A percentile compares a stretch with the other conserved stretches of the same genome.
Conservation (phyloP, 2,113 vertebrate genomes). For the Rhegmatorhina hoffmannsi region DNA sequence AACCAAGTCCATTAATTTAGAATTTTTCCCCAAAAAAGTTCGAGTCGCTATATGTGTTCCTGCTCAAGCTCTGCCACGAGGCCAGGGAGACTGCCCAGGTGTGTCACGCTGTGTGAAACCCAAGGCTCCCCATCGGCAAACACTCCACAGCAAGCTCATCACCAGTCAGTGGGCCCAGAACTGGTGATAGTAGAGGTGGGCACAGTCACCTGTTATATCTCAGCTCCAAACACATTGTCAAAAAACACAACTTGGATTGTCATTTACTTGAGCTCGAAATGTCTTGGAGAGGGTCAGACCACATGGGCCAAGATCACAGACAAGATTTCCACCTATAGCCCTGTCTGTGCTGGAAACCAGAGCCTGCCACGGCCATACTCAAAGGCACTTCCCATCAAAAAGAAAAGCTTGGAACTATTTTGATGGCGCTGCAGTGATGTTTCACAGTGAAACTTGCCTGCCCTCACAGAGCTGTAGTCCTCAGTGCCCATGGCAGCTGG, state of each 20-base stretch:
- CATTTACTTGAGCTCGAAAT: background rate
- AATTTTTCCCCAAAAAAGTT: too few species aligned
- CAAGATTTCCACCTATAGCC: too few species aligned
- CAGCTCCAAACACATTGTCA: background rate
- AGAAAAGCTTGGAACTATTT: too few species aligned
- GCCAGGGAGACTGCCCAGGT: rapidly evolving
- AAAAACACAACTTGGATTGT: background rate
- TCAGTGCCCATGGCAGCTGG: rapidly evolving
- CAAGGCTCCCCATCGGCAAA: rapidly evolving
- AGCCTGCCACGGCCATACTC: too few species aligned
- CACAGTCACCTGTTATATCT: rapidly evolving
- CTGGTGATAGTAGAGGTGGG: background rate
- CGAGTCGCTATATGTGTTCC: rapidly evolving
- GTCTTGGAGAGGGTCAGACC: too few species aligned
- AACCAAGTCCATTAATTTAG: background rate
- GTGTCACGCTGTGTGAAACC: rapidly evolving
- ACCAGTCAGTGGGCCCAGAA: rapidly evolving
- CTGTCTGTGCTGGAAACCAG: background rate
- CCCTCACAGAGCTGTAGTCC: rapidly evolving
- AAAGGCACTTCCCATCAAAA: too few species aligned
- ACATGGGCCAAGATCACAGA: rapidly evolving
- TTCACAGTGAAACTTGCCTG: rapidly evolving
- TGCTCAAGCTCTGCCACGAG: too few species aligned
- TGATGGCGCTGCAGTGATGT: rapidly evolving
- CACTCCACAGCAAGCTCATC: rapidly evolving